These are phyloP conservation scores for Gouania willdenowi DNA, from an alignment of 2,797 vertebrate genomes.

Conservation along the genomic window DNA sequence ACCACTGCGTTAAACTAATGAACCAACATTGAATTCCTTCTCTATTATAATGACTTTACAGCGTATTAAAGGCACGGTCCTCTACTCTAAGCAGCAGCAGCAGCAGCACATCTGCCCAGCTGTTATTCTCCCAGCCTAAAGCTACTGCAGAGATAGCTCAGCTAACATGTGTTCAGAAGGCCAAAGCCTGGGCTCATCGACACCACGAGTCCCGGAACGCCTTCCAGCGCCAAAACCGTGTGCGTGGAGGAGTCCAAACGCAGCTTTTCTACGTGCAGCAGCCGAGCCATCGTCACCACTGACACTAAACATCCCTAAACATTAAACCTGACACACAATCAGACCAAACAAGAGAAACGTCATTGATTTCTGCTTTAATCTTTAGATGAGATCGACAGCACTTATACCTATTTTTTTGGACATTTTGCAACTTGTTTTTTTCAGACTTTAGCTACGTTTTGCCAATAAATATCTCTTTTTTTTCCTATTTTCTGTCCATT, in stretches of 20 bases:
- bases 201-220: constrained; percentile 75
- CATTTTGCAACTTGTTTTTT: too few relatives aligned
- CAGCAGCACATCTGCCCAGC: constrained; percentile 19
- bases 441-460: too few relatives aligned
- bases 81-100: constrained; percentile 38
- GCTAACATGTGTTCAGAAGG: constrained; percentile 74
- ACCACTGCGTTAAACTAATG: too few relatives aligned
- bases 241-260: constrained; percentile 71
- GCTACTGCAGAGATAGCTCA: constrained; percentile 76
- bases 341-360: too few relatives aligned
- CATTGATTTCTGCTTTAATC: too few relatives aligned
- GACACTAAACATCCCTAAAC: constrained; percentile 82
- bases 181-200: constrained; percentile 69
- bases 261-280: constrained; percentile 81
- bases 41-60: too few relatives aligned
- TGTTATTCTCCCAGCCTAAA: constrained; percentile 59
- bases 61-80: constrained; percentile 57
- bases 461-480: too few relatives aligned
- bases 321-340: too few relatives aligned
- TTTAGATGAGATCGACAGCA: too few relatives aligned
- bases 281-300: constrained; percentile 82
- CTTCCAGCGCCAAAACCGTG: constrained; percentile 84
- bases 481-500: too few relatives aligned
- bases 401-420: too few relatives aligned
- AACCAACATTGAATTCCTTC: too few relatives aligned